Base-by-base conservation (phyloP, 23 tunicate species). In the Clavelina lepadiformis region DNA sequence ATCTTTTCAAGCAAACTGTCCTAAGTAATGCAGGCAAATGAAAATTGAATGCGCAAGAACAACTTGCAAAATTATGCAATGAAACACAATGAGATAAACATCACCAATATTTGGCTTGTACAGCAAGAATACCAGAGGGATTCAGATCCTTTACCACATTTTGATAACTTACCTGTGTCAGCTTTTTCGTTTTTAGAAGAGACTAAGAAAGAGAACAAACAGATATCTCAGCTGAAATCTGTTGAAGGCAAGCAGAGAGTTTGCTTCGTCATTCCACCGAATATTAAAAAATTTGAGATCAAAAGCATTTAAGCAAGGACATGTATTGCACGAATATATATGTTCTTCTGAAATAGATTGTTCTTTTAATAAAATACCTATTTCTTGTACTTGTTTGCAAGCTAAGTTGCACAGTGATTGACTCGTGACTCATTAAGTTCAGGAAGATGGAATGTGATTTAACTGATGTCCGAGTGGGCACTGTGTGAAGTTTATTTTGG, bases 1-100 rank as follows among this genome's bases (percentile, higher is more conserved):
- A 53, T 53, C 59, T 28, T 6, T 53, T 53, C 24, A 53, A 53
- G 20, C 23, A 53, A 53, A n/a, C 23, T 53, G 59, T 28, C 59
- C 24, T n/a, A 53, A 53, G 18, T 53, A 53, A 53, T 11, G 59
- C 59, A 11, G 24, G 59, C 59, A 20, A 53, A 53, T 53, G 20
- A 53, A 53, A n/a, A n/a, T n/a, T n/a, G n/a, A n/a, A n/a, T n/a
- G n/a, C n/a, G n/a, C 49, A 44, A 44, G 49, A 44, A 53, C 59
- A 53, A 53, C 59, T 53, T 53, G 59, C 59, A 53, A n/a, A 53
- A 53, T n/a, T 53, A 11, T 53, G 20, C 59, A 53, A 53, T 28
- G 20, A 20, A 53, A 53, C 24, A 53, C 59, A 53, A 53, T 53
- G 21, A 53, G 24, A 53, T 53, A 53, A 53, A 53, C 18, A 53